Base-by-base conservation (phyloP, 1,140 invertebrate species). In the Drosophila serrata region DNA sequence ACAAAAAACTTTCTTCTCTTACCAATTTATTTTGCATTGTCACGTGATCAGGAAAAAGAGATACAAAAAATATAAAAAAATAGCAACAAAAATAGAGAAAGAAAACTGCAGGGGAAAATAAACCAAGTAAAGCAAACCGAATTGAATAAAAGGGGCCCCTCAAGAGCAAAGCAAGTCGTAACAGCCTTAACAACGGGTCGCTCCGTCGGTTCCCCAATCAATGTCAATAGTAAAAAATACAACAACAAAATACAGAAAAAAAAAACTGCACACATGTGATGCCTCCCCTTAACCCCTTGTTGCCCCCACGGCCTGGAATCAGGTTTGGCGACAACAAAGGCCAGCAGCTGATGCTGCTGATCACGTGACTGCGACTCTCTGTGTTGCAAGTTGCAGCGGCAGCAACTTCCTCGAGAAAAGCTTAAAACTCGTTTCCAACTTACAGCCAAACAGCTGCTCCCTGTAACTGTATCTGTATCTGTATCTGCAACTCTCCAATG, bases 301-400 rank as follows among this genome's bases (percentile, higher is more conserved):
- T 59, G n/a, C 60, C 37, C 19, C 22, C 22, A 15, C 13, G 13
- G 15, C 7, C 46, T 59, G 64, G 80, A 72, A 81, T 68, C 81
- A 57, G 72, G 81, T 82, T 82, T 81, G 57, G 15, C 37, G 17
- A 67, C 57, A 77, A 59, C 61, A 63, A 56, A 43, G 60, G 60
- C 48, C 48, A 67, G 65, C 67, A 78, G 78, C 73, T 77, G 76
- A 65, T 86, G 79, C 57, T 22, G 39, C 42, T 31, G 68, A 80
- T 80, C 84, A 88, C 84, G 84, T 87, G 84, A 88, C 24, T 24
- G 84, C 88, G 84, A 88, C 24, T 24, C 84, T 87, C 64, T 60
- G 75, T 82, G 63, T 46, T 27, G 79, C 82, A 79, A 87, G 58
- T 86, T 55, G 53, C 72, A 57, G 35, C 17, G 12, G 43, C 43